These are phyloP conservation scores for Gobio gobio DNA, from an alignment of 2,113 vertebrate species.

Conservation along the genomic window DNA sequence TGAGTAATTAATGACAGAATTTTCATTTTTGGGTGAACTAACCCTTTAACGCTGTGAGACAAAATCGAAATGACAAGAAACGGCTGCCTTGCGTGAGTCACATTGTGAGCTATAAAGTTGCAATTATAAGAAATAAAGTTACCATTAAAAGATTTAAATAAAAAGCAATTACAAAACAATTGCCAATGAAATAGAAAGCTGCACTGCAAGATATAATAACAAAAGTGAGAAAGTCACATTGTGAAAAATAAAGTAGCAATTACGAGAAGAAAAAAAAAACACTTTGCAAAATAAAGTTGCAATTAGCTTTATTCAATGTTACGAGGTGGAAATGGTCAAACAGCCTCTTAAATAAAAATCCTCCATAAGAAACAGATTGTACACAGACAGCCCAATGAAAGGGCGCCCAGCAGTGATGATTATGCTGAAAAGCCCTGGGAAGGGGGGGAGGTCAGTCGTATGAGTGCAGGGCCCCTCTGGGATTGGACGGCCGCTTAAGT, in stretches of 20 bases:
- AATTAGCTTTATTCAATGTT: not conserved
- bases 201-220: too few species aligned
- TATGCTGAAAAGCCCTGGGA: conserved; percentile 11
- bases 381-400: not conserved
- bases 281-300: not conserved
- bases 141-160: too few species aligned
- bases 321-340: not conserved
- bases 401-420: not conserved
- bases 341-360: not conserved
- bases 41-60: too few species aligned
- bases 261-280: not conserved
- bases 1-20: too few species aligned
- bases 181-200: too few species aligned
- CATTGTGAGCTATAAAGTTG: not conserved
- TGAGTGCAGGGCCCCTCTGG: conserved; percentile 32
- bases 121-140: too few species aligned
- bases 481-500: conserved; percentile 21
- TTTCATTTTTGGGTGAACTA: too few species aligned
- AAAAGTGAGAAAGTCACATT: too few species aligned
- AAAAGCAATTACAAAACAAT: too few species aligned
- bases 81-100: not conserved
- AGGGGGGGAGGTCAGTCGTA: not conserved
- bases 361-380: not conserved
- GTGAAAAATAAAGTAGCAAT: not conserved
- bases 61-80: too few species aligned